Base-by-base conservation (phyloP, 2,113 vertebrate genomes). In the Fulica atra region DNA sequence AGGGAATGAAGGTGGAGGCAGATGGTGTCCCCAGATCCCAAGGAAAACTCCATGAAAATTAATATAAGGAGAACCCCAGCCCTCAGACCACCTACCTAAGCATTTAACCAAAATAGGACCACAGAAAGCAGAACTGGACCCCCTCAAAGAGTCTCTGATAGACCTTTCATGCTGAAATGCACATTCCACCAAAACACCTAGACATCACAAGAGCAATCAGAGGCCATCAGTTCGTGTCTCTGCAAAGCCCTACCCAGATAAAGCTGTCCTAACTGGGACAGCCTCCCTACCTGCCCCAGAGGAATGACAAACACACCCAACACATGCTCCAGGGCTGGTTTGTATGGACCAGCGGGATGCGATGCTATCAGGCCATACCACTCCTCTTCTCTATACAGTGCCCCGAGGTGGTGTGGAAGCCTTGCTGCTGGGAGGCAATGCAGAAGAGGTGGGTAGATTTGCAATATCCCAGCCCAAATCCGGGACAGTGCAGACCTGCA, bases 331-430 rank as follows among this genome's bases (percentile, higher is more conserved):
- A 36, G 44, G 2, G 2, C 46, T 66, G 36, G 33, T 70, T 46
- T 84, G 26, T 38, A 63, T 3, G 46, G 84, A 66, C 56, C 12
- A 2, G 25, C 16, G 70, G 50, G 54, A 73, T 7, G 56, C 89
- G 83, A 92, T 54, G 44, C 50, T 57, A 54, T 59, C 93, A 84
- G 56, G 26, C 42, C 5, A 0, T 29, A 64, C 29, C 2, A 18
- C 63, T 88, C 21, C 53, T 79, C 69, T 54, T 28, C 71, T 77
- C 64, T 40, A 11, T 0, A 35, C 7, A 26, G 64, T 10, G 31
- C 19, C 46, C 70, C 0, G 0, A 78, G 81, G 69, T 19, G 0
- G 60, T 0, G 0, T 20, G 73, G n/a, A 60, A 89, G 78, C 36
- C 42, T 31, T 50, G 44, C 90, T 84, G 51, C 54, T 35, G 56